A percentile compares a stretch with the other conserved stretches of the same genome.
These are phyloP conservation scores for Athrips mouffetella DNA, from an alignment of 2,888 invertebrate genomes.

Conservation along the genomic window DNA sequence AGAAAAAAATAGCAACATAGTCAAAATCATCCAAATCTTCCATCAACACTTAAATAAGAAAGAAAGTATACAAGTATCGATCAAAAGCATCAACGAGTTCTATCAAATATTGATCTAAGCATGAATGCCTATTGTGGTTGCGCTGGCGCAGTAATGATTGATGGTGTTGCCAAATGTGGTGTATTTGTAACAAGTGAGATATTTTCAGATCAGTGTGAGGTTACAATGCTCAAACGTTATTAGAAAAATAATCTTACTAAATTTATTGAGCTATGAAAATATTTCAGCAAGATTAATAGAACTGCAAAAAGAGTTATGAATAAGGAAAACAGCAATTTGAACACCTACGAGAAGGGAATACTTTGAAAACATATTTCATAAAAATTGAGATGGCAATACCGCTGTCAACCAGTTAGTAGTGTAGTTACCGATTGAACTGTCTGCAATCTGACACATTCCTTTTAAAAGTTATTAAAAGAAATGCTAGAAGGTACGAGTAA, in stretches of 20 bases:
- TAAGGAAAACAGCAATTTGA: no score
- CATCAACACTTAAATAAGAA: slow-evolving; percentile 5
- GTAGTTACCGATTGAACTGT: slow-evolving; percentile 57
- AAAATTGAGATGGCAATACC: not conserved
- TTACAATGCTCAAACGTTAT: no score
- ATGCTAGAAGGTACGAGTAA: not conserved
- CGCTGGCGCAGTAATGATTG: slow-evolving; percentile 11
- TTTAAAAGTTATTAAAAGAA: slow-evolving; percentile 4
- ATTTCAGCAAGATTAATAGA: no score
- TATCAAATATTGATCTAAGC: slow-evolving; percentile 11
- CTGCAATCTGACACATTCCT: slow-evolving; percentile 22
- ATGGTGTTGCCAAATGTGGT: not conserved
- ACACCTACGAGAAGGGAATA: no score
- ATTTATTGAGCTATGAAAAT: not conserved
- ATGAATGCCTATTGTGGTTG: slow-evolving; percentile 12
- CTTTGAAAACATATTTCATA: no score
- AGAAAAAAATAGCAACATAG: not conserved
- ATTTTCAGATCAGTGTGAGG: not conserved
- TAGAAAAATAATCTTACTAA: not conserved
- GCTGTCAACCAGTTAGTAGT: slow-evolving; percentile 49
- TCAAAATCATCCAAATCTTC: not conserved
- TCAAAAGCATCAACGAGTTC: slow-evolving; percentile 12
- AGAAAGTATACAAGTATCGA: slow-evolving; percentile 4
- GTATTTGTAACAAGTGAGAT: not conserved
- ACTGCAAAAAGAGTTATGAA: no score